Evolutionary conservation across 2,113 vertebrate species (phyloP).

Genomic region (Irena cyanogastra): DNA sequence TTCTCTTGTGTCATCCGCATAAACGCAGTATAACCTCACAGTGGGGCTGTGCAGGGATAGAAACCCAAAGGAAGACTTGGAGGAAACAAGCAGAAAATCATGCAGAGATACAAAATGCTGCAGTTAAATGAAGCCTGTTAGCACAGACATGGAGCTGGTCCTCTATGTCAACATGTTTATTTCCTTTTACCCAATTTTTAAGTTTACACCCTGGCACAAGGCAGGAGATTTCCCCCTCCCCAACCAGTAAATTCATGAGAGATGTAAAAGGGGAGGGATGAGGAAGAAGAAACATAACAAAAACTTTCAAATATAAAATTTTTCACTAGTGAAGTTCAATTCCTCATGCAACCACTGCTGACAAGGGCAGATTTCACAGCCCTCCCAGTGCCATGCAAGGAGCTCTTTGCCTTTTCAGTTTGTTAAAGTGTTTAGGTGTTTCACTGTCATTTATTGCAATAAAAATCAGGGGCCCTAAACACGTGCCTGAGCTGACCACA

Average conservation of each 20-base stretch:
- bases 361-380: background rate
- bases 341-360: background rate
- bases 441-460: background rate
- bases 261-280: background rate
- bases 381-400: background rate
- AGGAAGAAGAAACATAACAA: background rate
- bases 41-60: background rate
- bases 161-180: background rate
- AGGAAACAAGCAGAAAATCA: background rate
- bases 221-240: background rate
- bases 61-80: background rate
- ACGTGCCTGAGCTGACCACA: background rate
- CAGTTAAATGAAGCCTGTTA: background rate
- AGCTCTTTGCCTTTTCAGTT: background rate
- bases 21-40: background rate
- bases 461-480: background rate
- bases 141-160: background rate
- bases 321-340: background rate
- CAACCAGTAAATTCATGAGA: background rate
- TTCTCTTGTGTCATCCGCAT: background rate
- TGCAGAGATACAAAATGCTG: background rate
- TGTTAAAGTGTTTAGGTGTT: fast-evolving
- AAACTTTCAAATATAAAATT: fast-evolving
- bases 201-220: background rate
- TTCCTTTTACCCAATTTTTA: background rate